Percentiles rank a stretch among this genome's conserved stretches.
These are phyloP conservation scores for Drosophila obscura DNA, from an alignment of 1,140 invertebrate species.

Conservation along the genomic window DNA sequence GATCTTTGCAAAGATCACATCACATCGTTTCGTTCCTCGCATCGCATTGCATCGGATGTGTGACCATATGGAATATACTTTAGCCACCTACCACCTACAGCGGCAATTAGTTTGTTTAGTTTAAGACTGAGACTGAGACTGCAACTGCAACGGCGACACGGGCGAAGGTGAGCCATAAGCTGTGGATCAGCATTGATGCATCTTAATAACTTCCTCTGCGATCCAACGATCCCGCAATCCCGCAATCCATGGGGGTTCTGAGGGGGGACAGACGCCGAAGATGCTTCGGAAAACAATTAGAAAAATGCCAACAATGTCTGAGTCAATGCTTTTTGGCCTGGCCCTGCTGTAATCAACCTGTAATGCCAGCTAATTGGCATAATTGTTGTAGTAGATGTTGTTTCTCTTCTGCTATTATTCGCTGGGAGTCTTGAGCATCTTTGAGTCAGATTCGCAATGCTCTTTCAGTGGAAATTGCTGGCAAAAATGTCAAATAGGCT, in stretches of 20 bases:
- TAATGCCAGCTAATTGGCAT: constrained; percentile 79
- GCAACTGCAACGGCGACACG: constrained; percentile 2
- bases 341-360: constrained; percentile 71
- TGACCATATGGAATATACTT: constrained; percentile 59
- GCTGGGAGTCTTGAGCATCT: constrained; percentile 44
- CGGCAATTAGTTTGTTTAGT: constrained; percentile 46
- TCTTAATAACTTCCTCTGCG: constrained; percentile 70
- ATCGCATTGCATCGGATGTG: constrained; percentile 39
- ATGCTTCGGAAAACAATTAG: constrained; percentile 54
- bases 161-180: constrained; percentile 51
- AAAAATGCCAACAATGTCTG: constrained; percentile 62
- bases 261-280: not conserved
- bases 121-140: constrained; percentile 27
- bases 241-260: constrained; percentile 3
- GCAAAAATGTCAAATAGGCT: constrained; percentile 80
- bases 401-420: constrained; percentile 39
- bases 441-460: constrained; percentile 57
- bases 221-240: constrained; percentile 8
- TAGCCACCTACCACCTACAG: constrained; percentile 45
- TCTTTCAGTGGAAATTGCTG: constrained; percentile 75
- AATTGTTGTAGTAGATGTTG: constrained; percentile 57
- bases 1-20: constrained; percentile 72
- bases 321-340: constrained; percentile 32
- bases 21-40: constrained; percentile 17
- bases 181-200: constrained; percentile 33